phyloP scores from a whole-genome alignment of 2,797 vertebrate genomes.

The Xenops minutus region DNA sequence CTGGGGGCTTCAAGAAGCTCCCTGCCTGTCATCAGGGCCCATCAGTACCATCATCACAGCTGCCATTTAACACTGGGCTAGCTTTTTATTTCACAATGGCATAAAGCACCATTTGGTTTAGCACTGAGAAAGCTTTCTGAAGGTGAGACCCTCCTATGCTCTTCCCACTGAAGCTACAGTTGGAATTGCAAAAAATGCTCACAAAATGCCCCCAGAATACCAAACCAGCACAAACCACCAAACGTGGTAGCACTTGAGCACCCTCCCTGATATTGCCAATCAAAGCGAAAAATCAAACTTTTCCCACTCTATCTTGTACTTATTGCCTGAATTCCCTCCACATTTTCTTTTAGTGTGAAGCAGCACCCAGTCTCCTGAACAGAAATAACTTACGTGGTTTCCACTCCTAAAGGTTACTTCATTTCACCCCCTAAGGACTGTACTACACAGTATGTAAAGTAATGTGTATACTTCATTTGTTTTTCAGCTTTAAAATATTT shows the following conservation, averaged over 20 bases:
- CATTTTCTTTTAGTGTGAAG: rapidly evolving
- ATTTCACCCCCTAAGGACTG: neutral
- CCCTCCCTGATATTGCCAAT: neutral
- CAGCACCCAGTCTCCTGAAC: rapidly evolving
- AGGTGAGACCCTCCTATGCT: neutral
- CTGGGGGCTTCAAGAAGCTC: too few species aligned
- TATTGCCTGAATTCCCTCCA: neutral
- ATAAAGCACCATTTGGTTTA: neutral
- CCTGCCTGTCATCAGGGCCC: neutral
- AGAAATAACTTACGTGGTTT: neutral
- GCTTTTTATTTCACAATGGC: neutral
- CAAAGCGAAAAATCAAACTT: neutral
- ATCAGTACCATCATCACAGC: rapidly evolving
- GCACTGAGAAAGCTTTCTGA: neutral
- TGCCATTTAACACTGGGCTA: rapidly evolving
- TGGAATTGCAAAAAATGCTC: neutral
- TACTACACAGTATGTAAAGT: neutral
- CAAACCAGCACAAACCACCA: neutral
- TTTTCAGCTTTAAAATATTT: neutral
- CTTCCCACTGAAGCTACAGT: neutral
- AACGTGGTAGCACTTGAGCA: rapidly evolving
- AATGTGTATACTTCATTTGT: rapidly evolving
- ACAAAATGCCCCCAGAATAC: neutral
- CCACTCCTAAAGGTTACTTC: neutral
- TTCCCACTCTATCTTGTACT: neutral